Percentiles rank a stretch among this genome's conserved stretches.
These are phyloP conservation scores for Acinonyx jubatus DNA, from an alignment of 2,113 vertebrate species.

Conservation along the genomic window DNA sequence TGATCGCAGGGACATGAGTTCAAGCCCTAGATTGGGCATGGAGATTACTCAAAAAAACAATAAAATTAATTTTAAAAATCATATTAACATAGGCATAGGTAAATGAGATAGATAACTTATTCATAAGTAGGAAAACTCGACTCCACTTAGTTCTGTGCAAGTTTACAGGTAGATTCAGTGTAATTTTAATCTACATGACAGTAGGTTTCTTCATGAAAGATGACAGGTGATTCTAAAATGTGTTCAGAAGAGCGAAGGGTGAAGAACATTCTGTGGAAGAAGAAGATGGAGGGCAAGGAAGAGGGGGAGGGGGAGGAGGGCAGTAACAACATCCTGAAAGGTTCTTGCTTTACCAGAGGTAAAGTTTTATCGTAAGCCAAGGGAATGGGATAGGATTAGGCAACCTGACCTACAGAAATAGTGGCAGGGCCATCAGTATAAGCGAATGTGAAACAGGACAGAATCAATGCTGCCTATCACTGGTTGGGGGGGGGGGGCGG, in stretches of 20 bases:
- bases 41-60: too few species aligned
- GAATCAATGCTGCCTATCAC: background rate
- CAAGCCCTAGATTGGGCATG: too few species aligned
- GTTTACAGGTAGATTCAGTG: background rate
- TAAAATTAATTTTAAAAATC: background rate
- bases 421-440: too few species aligned
- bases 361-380: background rate
- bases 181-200: background rate
- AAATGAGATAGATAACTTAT: background rate
- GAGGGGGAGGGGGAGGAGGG: too few species aligned
- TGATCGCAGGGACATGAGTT: too few species aligned
- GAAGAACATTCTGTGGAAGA: background rate
- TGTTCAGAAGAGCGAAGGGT: background rate
- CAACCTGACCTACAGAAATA: background rate
- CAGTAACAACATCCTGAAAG: fast-evolving
- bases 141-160: background rate
- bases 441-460: background rate
- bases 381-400: background rate
- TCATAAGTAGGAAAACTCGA: background rate
- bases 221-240: background rate
- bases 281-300: background rate
- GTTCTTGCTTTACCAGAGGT: background rate
- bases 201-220: background rate
- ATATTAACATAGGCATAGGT: background rate
- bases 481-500: too few species aligned